phyloP scores from a whole-genome alignment of 1,140 invertebrate species.

The Drosophila kepulauana region DNA sequence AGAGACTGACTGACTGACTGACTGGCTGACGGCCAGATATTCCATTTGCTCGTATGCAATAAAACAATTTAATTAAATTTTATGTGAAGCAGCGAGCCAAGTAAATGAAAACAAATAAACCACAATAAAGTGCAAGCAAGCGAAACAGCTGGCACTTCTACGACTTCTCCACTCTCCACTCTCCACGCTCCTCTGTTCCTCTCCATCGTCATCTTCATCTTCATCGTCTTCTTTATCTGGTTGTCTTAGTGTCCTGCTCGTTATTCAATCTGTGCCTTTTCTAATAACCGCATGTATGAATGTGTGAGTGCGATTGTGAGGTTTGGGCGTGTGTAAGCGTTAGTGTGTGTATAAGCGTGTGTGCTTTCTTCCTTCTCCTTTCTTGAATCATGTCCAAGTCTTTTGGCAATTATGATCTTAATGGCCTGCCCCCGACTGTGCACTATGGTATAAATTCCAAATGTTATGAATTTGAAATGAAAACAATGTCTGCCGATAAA shows the following conservation, averaged over 20 bases:
- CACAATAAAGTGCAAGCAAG: constrained; percentile 64
- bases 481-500: too few species aligned
- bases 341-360: neutral
- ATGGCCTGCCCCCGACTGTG: constrained; percentile 36
- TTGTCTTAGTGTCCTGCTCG: constrained; percentile 1
- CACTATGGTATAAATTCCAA: too few species aligned
- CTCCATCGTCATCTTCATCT: neutral
- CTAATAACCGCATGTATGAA: constrained; percentile 1
- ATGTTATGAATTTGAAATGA: too few species aligned
- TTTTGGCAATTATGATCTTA: constrained; percentile 71
- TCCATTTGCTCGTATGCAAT: constrained; percentile 63
- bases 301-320: neutral
- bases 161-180: neutral
- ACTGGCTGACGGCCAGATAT: constrained; percentile 40
- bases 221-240: neutral
- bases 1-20: constrained; percentile 3
- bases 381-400: constrained; percentile 35
- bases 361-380: neutral
- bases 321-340: neutral
- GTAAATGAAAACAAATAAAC: constrained; percentile 76
- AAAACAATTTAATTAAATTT: constrained; percentile 79
- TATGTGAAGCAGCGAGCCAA: constrained; percentile 61
- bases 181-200: neutral
- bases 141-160: constrained; percentile 58
- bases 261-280: constrained; percentile 31